A percentile compares a stretch with the other conserved stretches of the same genome.
These are phyloP conservation scores for Hyles vespertilio DNA, from an alignment of 1,140 invertebrate genomes.

Conservation along the genomic window DNA sequence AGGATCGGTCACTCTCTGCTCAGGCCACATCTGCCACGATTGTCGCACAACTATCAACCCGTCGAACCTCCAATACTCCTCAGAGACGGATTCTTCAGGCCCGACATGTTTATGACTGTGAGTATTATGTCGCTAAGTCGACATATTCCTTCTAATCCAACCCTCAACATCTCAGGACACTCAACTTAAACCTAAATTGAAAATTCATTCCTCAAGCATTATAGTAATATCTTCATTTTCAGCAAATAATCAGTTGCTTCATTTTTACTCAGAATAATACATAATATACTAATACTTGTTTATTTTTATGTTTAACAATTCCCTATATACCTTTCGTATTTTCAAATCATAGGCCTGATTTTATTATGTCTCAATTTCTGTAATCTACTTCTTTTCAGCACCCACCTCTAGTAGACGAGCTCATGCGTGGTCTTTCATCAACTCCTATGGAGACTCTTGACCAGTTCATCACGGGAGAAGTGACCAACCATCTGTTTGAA, in stretches of 20 bases:
- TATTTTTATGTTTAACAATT: too few relatives aligned
- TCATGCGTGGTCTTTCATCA: constrained; percentile 90
- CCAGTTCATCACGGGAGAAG: constrained; percentile 95
- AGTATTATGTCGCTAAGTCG: constrained; percentile 15
- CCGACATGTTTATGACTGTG: constrained; percentile 88
- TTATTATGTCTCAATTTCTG: too few relatives aligned
- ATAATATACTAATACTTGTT: too few relatives aligned
- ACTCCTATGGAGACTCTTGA: constrained; percentile 96
- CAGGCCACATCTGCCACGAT: constrained; percentile 90
- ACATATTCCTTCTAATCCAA: too few relatives aligned
- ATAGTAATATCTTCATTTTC: too few relatives aligned
- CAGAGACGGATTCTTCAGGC: constrained; percentile 95
- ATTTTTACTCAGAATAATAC: too few relatives aligned
- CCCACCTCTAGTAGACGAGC: constrained; percentile 89
- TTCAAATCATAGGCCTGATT: too few relatives aligned
- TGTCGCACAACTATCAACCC: constrained; percentile 87
- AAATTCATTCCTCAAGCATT: too few relatives aligned
- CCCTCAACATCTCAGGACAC: too few relatives aligned
- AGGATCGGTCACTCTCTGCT: constrained; percentile 96
- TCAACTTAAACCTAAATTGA: too few relatives aligned
- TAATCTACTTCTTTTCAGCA: constrained; percentile 48
- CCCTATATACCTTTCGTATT: too few relatives aligned
- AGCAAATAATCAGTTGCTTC: too few relatives aligned
- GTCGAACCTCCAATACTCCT: constrained; percentile 89
- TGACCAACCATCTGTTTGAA: constrained; percentile 96